A percentile compares a stretch with the other conserved stretches of the same genome.
Evolutionary conservation across 2,888 invertebrate species (phyloP).

Genomic region (Sycophila texana): DNA sequence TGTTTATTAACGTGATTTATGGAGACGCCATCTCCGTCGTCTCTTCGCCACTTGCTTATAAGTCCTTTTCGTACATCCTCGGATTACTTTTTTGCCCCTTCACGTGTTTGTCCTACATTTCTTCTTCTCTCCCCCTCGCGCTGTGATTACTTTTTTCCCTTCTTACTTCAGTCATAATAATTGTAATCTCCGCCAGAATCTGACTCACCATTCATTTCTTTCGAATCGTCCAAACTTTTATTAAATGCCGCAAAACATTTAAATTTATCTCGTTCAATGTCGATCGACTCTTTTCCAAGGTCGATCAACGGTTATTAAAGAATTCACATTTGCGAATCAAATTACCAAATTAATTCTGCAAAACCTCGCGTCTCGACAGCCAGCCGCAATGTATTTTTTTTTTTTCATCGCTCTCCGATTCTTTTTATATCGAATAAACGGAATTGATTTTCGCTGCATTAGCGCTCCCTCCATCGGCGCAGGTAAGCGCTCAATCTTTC

Average conservation of each 20-base stretch:
- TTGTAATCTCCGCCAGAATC: constrained; percentile 35
- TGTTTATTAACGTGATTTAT: constrained; percentile 70
- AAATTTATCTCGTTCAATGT: neutral
- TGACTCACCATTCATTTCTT: constrained; percentile 5
- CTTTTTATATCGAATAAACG: constrained; percentile 18
- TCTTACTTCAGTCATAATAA: constrained; percentile 12
- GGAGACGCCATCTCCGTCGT: constrained; percentile 56
- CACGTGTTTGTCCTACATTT: constrained; percentile 56
- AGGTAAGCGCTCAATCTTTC: constrained; percentile 17
- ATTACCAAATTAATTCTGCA: neutral
- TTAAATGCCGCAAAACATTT: neutral
- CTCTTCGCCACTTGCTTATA: constrained; percentile 33
- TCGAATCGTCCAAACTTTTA: neutral
- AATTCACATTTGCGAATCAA: neutral
- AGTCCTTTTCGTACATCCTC: constrained; percentile 53
- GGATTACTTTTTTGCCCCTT: constrained; percentile 32
- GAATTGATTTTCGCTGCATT: constrained; percentile 15
- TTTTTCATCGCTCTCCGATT: too few relatives aligned
- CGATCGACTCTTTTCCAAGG: neutral
- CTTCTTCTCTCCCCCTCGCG: constrained; percentile 23
- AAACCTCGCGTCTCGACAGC: too few relatives aligned
- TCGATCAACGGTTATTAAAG: neutral
- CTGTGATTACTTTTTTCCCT: constrained; percentile 23
- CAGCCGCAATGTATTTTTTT: too few relatives aligned
- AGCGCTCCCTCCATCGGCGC: constrained; percentile 23